Percentiles rank a stretch among this genome's conserved stretches.
Evolutionary conservation across 2,888 invertebrate genomes (phyloP).

Genomic region (Cryptophagus acutangulus): DNA sequence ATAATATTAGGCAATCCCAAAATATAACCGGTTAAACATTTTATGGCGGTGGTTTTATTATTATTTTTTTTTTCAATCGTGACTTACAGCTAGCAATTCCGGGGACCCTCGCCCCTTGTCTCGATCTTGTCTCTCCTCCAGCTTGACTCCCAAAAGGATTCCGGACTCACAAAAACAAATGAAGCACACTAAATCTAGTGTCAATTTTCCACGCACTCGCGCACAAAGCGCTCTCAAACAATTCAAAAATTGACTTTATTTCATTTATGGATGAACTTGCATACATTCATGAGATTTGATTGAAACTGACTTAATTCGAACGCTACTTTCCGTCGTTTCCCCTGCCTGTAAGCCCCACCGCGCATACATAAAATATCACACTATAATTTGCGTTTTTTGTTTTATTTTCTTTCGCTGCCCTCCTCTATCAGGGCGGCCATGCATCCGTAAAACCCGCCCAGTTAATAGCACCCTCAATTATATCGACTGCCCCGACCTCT

Average conservation of each 20-base stretch:
- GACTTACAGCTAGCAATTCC: slow-evolving; percentile 48
- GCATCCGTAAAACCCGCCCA: slow-evolving; percentile 51
- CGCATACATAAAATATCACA: slow-evolving; percentile 46
- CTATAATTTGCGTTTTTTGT: slow-evolving; percentile 49
- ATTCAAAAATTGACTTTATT: slow-evolving; percentile 1
- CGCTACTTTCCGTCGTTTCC: slow-evolving; percentile 44
- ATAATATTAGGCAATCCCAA: no score
- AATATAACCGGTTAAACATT: slow-evolving; percentile 5
- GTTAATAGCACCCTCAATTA: slow-evolving; percentile 50
- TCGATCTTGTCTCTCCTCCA: slow-evolving; percentile 47
- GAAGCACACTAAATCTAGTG: neutral
- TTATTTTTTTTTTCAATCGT: slow-evolving; percentile 3
- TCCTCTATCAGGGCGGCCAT: slow-evolving; percentile 50
- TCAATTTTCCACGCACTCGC: slow-evolving; percentile 21
- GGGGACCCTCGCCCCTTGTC: slow-evolving; percentile 49
- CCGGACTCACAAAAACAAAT: slow-evolving; percentile 1
- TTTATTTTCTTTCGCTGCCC: slow-evolving; percentile 47
- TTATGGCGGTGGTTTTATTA: no score
- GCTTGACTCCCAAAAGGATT: slow-evolving; percentile 34
- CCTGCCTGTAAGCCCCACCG: slow-evolving; percentile 44
- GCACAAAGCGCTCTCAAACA: slow-evolving; percentile 23
- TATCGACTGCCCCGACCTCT: slow-evolving; percentile 36
- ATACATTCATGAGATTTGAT: slow-evolving; percentile 49
- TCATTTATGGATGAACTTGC: no score
- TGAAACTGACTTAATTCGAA: slow-evolving; percentile 50